Evolutionary conservation across 2,113 vertebrate species (phyloP), one percentile per base, ranked within the genome.

Genomic region (Pachypanchax playfairii): DNA sequence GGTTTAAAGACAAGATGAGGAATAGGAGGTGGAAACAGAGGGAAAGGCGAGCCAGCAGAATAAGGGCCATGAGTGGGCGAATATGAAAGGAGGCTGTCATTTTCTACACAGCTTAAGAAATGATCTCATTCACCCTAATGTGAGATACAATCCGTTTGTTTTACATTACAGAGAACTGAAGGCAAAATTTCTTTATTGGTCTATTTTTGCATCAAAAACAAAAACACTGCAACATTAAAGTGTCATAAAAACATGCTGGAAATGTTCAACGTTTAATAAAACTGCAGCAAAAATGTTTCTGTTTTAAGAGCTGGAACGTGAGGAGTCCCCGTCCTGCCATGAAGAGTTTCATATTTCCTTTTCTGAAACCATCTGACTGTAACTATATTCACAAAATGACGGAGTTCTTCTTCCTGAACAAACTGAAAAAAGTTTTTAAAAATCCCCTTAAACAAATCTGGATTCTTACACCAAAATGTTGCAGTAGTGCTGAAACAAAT

Each of bases 51-150:
- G 70, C 58, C 18, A 57, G 46, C 50, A 29, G 48, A 77, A 71
- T 55, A 43, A 74, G 77, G 67, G 68, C 56, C 56, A 47, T 21
- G 68, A 77, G 80, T 80, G 87, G 80, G 80, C 72, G 76, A 75
- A 35, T 70, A 79, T 79, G 63, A 85, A 87, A 88, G 54, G 66
- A 74, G 70, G 41, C 77, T 85, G 83, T 84, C 85, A 63, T 79
- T 79, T 73, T 51, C 51, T 29, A 35, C 71, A 44, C 54, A 41
- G 72, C 72, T 87, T 88, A 85, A 73, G 44, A 60, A 69, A 76
- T 75, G 26, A 78, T 75, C 60, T 80, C 18, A 77, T 68, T 70
- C 56, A 74, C 47, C 73, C 53, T 60, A 66, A 75, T 67, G 53
- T 57, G 53, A 72, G 18, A 81, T 65, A 79, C 60, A 74, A 65